Evolutionary conservation across 2,888 invertebrate species (phyloP).

Genomic region (Xestia rhomboidea): DNA sequence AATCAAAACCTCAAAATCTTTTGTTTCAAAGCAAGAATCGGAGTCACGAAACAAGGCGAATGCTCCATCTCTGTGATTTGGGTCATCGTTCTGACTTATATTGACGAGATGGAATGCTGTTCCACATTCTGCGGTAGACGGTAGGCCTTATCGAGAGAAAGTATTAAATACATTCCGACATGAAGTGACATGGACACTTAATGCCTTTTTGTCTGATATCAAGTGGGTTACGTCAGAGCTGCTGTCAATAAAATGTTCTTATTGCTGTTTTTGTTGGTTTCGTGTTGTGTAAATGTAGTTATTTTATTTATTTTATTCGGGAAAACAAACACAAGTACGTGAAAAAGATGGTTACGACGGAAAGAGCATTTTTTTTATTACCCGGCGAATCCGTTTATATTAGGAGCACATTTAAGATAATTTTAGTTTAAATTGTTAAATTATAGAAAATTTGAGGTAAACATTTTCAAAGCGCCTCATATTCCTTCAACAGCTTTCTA

Average conservation of each 20-base stretch:
- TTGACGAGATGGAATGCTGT: slow-evolving; percentile 52
- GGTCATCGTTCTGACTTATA: slow-evolving; percentile 48
- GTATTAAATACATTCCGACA: slow-evolving; percentile 48
- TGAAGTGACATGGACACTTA: slow-evolving; percentile 45
- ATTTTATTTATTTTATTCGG: background rate
- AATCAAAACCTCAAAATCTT: slow-evolving; percentile 28
- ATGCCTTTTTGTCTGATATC: slow-evolving; percentile 1
- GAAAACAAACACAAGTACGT: background rate
- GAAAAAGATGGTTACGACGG: background rate
- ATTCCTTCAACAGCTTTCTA: background rate
- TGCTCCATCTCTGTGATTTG: slow-evolving; percentile 18
- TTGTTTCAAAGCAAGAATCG: slow-evolving; percentile 33
- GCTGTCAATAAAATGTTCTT: slow-evolving; percentile 5
- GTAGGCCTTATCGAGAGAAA: slow-evolving; percentile 18
- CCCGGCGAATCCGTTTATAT: accelerated
- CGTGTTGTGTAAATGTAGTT: background rate
- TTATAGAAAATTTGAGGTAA: background rate
- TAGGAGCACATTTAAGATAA: background rate
- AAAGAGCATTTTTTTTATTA: background rate
- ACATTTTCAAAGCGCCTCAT: background rate
- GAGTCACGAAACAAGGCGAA: slow-evolving; percentile 24
- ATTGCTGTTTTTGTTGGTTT: background rate
- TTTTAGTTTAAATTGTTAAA: too few relatives aligned
- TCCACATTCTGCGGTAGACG: slow-evolving; percentile 35
- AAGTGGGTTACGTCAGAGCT: background rate